Conservation (phyloP, 2,113 vertebrate species). For the Antechinus stuartii region DNA sequence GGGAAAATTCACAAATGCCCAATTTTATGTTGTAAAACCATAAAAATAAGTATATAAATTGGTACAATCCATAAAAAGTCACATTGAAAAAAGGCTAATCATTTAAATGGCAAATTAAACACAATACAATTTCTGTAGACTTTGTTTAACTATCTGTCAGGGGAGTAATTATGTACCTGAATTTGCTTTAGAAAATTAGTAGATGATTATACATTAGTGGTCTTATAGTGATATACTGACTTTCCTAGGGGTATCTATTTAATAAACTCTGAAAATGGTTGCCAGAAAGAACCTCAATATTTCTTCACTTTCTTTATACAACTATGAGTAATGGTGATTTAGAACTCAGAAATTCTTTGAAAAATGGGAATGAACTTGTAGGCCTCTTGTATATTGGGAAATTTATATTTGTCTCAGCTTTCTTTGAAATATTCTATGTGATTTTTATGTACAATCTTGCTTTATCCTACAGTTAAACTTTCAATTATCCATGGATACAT, state of each 20-base stretch:
- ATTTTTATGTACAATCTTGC: neutral
- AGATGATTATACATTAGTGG: neutral
- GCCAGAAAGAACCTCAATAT: neutral
- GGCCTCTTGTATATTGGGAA: neutral
- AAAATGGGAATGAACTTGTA: neutral
- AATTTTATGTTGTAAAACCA: neutral
- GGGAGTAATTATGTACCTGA: slow-evolving; percentile 5
- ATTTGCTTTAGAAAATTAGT: slow-evolving; percentile 38
- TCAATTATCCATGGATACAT: neutral
- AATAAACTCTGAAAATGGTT: slow-evolving; percentile 6
- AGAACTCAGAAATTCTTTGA: neutral
- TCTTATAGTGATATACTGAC: slow-evolving; percentile 1
- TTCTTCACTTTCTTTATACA: slow-evolving; percentile 34
- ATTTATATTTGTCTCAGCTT: neutral
- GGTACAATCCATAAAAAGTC: neutral
- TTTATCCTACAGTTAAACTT: neutral
- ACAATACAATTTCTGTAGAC: neutral
- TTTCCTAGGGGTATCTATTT: slow-evolving; percentile 8
- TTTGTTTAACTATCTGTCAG: neutral
- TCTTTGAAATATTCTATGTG: slow-evolving; percentile 15
- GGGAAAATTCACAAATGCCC: neutral
- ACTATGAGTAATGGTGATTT: neutral
- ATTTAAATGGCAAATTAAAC: slow-evolving; percentile 11
- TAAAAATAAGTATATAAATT: neutral
- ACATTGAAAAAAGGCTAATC: neutral